phyloP scores from a whole-genome alignment of 2,888 invertebrate genomes.

The Morpho deidamia region DNA sequence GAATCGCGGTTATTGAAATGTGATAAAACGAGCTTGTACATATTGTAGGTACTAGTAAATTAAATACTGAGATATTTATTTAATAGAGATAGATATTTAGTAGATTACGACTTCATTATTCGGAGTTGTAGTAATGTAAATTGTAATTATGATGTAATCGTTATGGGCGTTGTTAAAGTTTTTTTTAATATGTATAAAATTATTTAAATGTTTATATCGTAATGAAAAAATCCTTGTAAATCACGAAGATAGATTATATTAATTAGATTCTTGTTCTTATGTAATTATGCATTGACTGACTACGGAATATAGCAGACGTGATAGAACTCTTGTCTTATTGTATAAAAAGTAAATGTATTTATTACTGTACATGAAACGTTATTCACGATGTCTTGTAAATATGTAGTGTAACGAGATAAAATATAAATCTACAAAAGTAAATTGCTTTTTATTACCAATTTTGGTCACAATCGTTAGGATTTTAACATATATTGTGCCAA shows the following conservation, averaged over 20 bases:
- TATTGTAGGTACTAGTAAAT: slow-evolving; percentile 37
- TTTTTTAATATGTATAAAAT: slow-evolving; percentile 35
- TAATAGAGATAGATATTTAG: slow-evolving; percentile 47
- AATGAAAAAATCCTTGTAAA: slow-evolving; percentile 25
- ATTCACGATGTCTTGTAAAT: slow-evolving; percentile 27
- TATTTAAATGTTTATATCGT: slow-evolving; percentile 31
- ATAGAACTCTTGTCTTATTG: slow-evolving; percentile 15
- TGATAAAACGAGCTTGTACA: slow-evolving; percentile 77
- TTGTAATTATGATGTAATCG: slow-evolving; percentile 43
- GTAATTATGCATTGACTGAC: slow-evolving; percentile 51
- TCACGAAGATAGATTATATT: slow-evolving; percentile 16
- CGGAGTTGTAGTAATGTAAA: slow-evolving; percentile 42
- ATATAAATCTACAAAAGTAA: slow-evolving; percentile 43
- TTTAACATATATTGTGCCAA: no score
- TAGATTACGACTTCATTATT: slow-evolving; percentile 58
- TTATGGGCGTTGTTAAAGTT: slow-evolving; percentile 68
- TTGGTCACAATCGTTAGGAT: no score
- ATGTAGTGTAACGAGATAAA: slow-evolving; percentile 29
- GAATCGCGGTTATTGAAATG: slow-evolving; percentile 56
- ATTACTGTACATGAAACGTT: slow-evolving; percentile 25
- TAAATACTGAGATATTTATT: slow-evolving; percentile 34
- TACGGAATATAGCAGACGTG: slow-evolving; percentile 11
- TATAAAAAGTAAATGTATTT: slow-evolving; percentile 39
- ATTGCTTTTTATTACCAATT: slow-evolving; percentile 28
- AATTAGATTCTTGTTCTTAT: slow-evolving; percentile 13